phyloP scores from a whole-genome alignment of 2,797 vertebrate genomes.

The Cercopithecus mitis region DNA sequence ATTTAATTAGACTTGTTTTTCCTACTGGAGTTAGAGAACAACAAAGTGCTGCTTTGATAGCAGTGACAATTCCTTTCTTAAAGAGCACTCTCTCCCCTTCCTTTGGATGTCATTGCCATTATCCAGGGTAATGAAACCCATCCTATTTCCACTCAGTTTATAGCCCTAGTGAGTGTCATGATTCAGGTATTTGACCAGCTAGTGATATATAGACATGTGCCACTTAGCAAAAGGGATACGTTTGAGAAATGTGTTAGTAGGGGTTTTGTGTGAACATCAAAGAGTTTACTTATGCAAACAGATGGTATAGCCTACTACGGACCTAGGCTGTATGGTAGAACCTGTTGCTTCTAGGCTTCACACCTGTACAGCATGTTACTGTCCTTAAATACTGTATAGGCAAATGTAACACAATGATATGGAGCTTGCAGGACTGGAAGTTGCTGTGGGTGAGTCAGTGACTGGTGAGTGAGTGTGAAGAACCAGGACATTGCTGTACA shows the following conservation, averaged over 20 bases:
- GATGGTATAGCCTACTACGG: neutral
- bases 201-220: neutral
- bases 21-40: neutral
- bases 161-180: neutral
- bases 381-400: neutral
- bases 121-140: neutral
- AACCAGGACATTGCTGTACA: neutral
- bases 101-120: neutral
- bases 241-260: neutral
- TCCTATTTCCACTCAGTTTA: neutral
- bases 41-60: neutral
- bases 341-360: neutral
- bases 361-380: neutral
- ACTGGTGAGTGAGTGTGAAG: neutral
- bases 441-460: neutral
- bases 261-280: neutral
- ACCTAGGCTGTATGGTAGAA: neutral
- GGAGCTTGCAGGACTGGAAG: neutral
- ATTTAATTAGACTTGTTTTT: conserved; percentile 22
- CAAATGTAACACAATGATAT: neutral
- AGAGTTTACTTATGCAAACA: neutral
- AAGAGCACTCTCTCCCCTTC: neutral
- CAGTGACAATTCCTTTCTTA: neutral
- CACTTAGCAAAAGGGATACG: neutral
- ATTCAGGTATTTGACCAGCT: conserved; percentile 43